Base-by-base conservation (phyloP, 2,113 vertebrate species). In the Syngnathus scovelli region DNA sequence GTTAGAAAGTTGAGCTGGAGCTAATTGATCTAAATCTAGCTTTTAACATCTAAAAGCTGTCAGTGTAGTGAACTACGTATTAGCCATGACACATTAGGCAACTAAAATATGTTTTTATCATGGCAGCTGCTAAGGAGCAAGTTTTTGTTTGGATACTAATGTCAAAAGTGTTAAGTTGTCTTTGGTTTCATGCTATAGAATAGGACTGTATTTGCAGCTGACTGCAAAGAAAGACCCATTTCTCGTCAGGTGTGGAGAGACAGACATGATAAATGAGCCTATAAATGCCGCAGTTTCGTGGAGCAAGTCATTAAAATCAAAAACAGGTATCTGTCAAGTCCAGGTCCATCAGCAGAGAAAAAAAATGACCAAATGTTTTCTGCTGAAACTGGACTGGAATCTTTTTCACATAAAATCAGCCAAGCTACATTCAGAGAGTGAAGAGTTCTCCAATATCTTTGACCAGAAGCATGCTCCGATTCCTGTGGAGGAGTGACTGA, bases 161-260 rank as follows among this genome's bases (percentile, higher is more conserved):
- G 27, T 33, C 27, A 2, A 33, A 33, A 33, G 27, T 33, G 27
- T 33, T 33, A 33, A 33, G 27, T 33, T 33, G 27, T 33, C 27
- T 33, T 33, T 33, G 27, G 27, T 33, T 33, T 33, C 27, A 33
- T 33, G 27, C 27, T 3, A 33, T 33, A 33, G 27, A 33, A 33
- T 33, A 33, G 27, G 27, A 33, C 27, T 33, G 27, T 2, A 33
- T 3, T 33, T 33, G 27, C 27, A 33, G 3, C 27, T 3, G 27
- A 33, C 27, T 33, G 27, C 27, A 33, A 33, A 33, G 27, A 33
- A 33, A 33, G 27, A 33, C 71, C 72, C 72, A 66, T 64, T 79
- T 82, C 72, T 70, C 62, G 80, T 69, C 56, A 6, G 79, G 68
- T 82, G 74, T 85, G 72, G 78, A 76, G 68, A 86, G 82, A 79